Percentiles rank a stretch among this genome's conserved stretches.
Conservation (phyloP, 2,888 invertebrate species). For the Drosophila birchii region DNA sequence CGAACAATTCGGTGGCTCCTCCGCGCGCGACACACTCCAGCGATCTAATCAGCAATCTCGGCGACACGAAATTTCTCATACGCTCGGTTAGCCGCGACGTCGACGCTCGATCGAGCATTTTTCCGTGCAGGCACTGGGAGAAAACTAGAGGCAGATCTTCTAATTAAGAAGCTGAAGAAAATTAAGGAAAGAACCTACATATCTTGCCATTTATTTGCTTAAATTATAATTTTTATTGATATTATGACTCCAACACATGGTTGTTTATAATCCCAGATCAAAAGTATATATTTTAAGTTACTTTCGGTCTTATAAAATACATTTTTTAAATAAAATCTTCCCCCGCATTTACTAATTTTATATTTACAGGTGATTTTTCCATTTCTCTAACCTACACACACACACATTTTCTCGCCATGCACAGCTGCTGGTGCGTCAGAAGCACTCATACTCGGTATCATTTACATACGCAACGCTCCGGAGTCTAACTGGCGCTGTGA, state of each 20-base stretch:
- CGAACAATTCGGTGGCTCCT: conserved; percentile 58
- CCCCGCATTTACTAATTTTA: not conserved
- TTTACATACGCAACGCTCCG: conserved; percentile 48
- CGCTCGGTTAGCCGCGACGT: conserved; percentile 74
- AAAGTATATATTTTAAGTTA: too few species aligned
- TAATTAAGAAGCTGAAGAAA: not conserved
- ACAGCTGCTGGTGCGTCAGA: conserved; percentile 36
- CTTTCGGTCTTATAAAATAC: not conserved
- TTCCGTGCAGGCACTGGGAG: conserved; percentile 10
- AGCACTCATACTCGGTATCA: conserved; percentile 51
- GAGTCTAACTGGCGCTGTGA: conserved; percentile 48
- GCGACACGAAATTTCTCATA: conserved; percentile 73
- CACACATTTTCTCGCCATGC: not conserved
- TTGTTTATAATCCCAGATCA: too few species aligned
- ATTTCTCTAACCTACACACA: not conserved
- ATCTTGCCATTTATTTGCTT: too few species aligned
- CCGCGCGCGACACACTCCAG: conserved; percentile 45
- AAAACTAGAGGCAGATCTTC: not conserved
- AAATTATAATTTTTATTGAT: too few species aligned
- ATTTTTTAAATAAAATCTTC: not conserved
- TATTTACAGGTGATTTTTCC: too few species aligned
- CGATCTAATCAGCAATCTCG: conserved; percentile 73
- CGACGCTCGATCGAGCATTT: conserved; percentile 62
- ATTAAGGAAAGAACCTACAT: too few species aligned
- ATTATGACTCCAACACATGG: too few species aligned